These are phyloP conservation scores for Ceratosolen solmsi DNA, from an alignment of 1,140 invertebrate species.

Conservation along the genomic window DNA sequence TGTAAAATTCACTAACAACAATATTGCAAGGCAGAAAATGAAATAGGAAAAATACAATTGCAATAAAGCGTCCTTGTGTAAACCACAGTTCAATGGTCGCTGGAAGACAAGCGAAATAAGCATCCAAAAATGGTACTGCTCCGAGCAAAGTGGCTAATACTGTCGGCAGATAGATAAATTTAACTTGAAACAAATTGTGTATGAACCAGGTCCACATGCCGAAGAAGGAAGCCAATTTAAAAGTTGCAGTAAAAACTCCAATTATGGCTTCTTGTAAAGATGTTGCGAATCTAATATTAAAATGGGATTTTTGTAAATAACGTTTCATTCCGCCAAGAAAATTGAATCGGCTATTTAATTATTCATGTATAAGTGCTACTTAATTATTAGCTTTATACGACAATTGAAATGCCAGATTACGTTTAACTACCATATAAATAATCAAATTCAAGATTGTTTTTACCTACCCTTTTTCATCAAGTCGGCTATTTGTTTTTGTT, in stretches of 20 bases:
- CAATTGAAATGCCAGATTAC: not conserved
- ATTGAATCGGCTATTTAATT: too few relatives aligned
- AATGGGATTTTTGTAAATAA: not conserved
- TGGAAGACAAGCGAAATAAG: slow-evolving; percentile 95
- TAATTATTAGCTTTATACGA: not conserved
- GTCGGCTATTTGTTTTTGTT: slow-evolving; percentile 48
- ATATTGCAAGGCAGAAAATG: slow-evolving; percentile 93
- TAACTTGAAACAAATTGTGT: slow-evolving; percentile 94
- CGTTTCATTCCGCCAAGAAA: not conserved
- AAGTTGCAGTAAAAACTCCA: slow-evolving; percentile 92
- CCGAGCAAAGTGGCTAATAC: slow-evolving; percentile 93
- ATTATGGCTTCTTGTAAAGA: slow-evolving; percentile 84
- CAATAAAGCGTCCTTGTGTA: slow-evolving; percentile 82
- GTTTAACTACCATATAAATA: slow-evolving; percentile 36
- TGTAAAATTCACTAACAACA: slow-evolving; percentile 96
- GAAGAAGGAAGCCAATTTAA: slow-evolving; percentile 98
- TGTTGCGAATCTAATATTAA: slow-evolving; percentile 79
- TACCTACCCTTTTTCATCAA: slow-evolving; percentile 60
- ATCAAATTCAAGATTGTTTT: slow-evolving; percentile 8
- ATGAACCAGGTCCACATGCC: slow-evolving; percentile 98
- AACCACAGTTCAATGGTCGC: slow-evolving; percentile 95
- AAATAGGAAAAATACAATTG: slow-evolving; percentile 85
- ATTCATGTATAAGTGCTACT: too few relatives aligned
- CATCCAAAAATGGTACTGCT: slow-evolving; percentile 94
- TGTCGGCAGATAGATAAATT: slow-evolving; percentile 96